These are phyloP conservation scores for Eupristina koningsbergeri DNA, from an alignment of 1,140 invertebrate species.

Conservation along the genomic window DNA sequence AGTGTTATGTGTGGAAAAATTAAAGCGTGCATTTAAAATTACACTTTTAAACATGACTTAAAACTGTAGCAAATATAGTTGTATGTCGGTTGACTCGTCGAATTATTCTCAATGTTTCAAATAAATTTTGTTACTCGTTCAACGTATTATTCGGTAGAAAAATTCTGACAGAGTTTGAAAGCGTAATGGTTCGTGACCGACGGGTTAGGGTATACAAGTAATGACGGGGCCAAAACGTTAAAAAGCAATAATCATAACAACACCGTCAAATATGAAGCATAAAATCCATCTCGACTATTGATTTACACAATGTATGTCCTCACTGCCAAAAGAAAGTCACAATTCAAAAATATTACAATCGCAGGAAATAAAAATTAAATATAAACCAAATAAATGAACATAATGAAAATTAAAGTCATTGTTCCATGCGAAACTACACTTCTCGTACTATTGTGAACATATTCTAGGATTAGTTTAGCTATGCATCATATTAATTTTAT, in stretches of 20 bases:
- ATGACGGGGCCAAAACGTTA: conserved; percentile 66
- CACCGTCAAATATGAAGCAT: conserved; percentile 31
- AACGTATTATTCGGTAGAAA: background rate
- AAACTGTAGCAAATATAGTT: conserved; percentile 67
- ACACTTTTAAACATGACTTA: conserved; percentile 65
- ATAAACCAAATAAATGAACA: conserved; percentile 42
- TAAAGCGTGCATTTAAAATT: conserved; percentile 47
- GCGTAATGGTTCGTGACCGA: conserved; percentile 51
- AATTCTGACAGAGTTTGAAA: background rate
- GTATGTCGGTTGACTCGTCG: conserved; percentile 58
- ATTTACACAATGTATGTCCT: conserved; percentile 63
- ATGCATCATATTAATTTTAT: conserved; percentile 65
- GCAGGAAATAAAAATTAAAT: conserved; percentile 35
- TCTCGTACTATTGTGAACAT: conserved; percentile 58
- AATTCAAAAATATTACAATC: conserved; percentile 57
- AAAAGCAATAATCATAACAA: conserved; percentile 41
- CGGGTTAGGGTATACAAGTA: conserved; percentile 60
- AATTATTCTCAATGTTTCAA: conserved; percentile 33
- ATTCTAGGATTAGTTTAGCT: conserved; percentile 67
- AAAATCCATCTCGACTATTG: conserved; percentile 50
- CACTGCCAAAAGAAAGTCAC: conserved; percentile 69
- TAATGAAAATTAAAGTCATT: conserved; percentile 54
- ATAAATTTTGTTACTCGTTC: background rate
- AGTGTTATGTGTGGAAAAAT: background rate
- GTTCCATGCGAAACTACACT: conserved; percentile 54